A percentile compares a stretch with the other conserved stretches of the same genome.
Conservation (phyloP, 2,888 invertebrate species). For the Spisula subtruncata region DNA sequence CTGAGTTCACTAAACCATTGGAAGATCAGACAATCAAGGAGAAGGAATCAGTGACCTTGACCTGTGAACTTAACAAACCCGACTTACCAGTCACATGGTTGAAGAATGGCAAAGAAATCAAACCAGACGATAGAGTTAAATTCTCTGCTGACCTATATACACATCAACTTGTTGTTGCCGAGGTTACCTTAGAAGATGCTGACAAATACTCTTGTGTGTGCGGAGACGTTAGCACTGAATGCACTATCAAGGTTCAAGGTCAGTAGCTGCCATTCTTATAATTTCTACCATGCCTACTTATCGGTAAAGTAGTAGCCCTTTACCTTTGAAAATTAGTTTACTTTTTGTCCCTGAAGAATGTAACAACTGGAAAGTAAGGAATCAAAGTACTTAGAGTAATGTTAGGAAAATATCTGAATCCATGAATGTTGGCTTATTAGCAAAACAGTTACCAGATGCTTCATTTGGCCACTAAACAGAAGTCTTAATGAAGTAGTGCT, state of each 20-base stretch:
- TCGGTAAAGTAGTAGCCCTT: too few species aligned
- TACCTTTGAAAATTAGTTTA: too few species aligned
- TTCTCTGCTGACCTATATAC: slow-evolving; percentile 92
- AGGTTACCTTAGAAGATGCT: slow-evolving; percentile 81
- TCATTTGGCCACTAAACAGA: not conserved
- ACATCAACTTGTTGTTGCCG: slow-evolving; percentile 82
- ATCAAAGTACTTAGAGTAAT: too few species aligned
- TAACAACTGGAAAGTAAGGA: too few species aligned
- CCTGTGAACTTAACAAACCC: slow-evolving; percentile 79
- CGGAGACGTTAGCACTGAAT: slow-evolving; percentile 82
- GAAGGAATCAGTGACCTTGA: slow-evolving; percentile 88
- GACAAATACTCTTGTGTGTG: slow-evolving; percentile 83
- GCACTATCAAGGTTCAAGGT: slow-evolving; percentile 85
- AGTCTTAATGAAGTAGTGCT: too few species aligned
- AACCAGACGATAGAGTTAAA: slow-evolving; percentile 93
- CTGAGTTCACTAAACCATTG: slow-evolving; percentile 78
- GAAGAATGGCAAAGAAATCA: slow-evolving; percentile 92
- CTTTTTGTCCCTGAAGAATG: too few species aligned
- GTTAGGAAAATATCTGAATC: too few species aligned
- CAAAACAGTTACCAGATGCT: not conserved
- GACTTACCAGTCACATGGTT: slow-evolving; percentile 93
- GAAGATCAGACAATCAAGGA: slow-evolving; percentile 75
- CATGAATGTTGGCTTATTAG: not conserved
- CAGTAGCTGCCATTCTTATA: slow-evolving; percentile 25
- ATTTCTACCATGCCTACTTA: too few species aligned